A percentile compares a stretch with the other conserved stretches of the same genome.
phyloP scores from a whole-genome alignment of 2,797 vertebrate species.

The Gallirallus australis region DNA sequence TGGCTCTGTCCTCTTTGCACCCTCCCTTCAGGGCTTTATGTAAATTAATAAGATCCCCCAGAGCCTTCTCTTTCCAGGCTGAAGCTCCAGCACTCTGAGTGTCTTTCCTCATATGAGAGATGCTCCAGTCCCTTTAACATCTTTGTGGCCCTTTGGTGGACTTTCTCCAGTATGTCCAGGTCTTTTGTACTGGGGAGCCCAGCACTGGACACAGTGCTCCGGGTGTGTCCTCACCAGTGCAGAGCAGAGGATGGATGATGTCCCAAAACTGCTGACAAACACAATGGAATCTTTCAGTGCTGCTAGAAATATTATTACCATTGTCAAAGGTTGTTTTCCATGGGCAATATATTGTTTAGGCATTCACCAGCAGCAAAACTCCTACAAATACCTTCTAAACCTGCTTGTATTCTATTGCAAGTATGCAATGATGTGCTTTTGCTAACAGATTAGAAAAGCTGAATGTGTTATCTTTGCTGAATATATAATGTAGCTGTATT shows the following conservation, averaged over 20 bases:
- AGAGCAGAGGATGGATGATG: neutral
- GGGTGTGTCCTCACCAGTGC: neutral
- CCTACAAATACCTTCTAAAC: neutral
- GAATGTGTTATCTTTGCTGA: neutral
- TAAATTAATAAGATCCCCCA: accelerated
- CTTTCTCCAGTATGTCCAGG: neutral
- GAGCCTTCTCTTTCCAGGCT: neutral
- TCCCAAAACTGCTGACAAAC: neutral
- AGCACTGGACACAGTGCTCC: neutral
- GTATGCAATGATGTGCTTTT: neutral
- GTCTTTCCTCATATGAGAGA: neutral
- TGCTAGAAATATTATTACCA: neutral
- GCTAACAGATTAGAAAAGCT: neutral
- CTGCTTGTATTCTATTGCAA: neutral
- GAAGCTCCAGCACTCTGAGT: neutral
- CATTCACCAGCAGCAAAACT: neutral
- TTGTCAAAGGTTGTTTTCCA: neutral
- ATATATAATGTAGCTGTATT: neutral
- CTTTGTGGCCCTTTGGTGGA: neutral
- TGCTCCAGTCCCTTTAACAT: no score
- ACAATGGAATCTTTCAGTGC: neutral
- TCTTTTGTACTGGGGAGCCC: neutral
- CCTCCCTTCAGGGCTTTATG: neutral
- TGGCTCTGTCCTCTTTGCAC: neutral
- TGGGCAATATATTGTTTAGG: neutral